Evolutionary conservation across 2,113 vertebrate genomes (phyloP).

Genomic region (Dasyprocta punctata): DNA sequence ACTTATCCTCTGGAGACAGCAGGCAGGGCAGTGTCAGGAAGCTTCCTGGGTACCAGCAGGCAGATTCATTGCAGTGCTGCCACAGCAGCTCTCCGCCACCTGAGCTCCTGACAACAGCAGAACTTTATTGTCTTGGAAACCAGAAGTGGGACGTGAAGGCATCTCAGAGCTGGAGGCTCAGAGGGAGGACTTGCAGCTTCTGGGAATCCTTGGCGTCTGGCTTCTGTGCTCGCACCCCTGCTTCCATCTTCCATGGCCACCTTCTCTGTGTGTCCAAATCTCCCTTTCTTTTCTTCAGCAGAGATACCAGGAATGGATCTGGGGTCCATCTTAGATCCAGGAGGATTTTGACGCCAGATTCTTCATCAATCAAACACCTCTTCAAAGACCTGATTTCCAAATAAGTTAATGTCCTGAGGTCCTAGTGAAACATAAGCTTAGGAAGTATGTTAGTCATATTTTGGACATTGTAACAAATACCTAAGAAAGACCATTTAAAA

Average conservation of each 20-base stretch:
- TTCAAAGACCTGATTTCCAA: not conserved
- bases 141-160: not conserved
- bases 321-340: not conserved
- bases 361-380: not conserved
- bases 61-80: accelerated
- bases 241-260: not conserved
- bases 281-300: no score
- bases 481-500: not conserved
- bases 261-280: not conserved
- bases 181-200: not conserved
- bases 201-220: no score
- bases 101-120: accelerated
- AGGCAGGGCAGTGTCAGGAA: accelerated
- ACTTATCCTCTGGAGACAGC: not conserved
- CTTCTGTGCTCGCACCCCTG: accelerated
- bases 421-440: not conserved
- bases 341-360: not conserved
- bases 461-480: not conserved
- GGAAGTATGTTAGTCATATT: not conserved
- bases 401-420: not conserved
- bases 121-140: not conserved
- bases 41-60: accelerated
- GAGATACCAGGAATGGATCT: not conserved
- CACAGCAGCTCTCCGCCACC: accelerated
- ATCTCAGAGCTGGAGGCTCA: accelerated